Conservation (phyloP, 2,888 invertebrate genomes). For the Pollenia labialis region DNA sequence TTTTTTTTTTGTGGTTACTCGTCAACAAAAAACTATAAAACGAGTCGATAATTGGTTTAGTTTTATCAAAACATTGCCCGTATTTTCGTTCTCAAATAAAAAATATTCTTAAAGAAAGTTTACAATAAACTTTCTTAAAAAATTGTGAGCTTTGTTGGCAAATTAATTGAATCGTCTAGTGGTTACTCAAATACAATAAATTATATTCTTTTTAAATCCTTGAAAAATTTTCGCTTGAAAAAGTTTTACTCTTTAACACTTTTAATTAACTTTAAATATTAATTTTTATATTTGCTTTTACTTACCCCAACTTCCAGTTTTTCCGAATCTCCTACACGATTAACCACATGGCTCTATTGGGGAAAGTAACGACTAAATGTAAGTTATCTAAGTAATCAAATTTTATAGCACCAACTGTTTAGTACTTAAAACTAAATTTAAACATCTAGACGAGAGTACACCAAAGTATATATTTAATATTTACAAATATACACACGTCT, state of each 20-base stretch:
- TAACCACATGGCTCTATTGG: constrained; percentile 26
- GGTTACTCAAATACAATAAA: too few species aligned
- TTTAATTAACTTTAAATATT: background rate
- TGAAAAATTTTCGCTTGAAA: too few species aligned
- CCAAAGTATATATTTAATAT: background rate
- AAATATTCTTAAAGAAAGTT: too few species aligned
- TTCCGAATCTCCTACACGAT: constrained; percentile 17
- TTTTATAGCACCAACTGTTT: constrained; percentile 47
- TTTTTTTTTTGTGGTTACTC: too few species aligned
- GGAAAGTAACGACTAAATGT: constrained; percentile 15
- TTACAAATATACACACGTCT: constrained; percentile 1
- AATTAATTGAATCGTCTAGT: too few species aligned
- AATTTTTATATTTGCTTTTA: constrained; percentile 3
- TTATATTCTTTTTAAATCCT: too few species aligned
- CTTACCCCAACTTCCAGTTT: constrained; percentile 14
- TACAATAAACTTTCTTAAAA: too few species aligned
- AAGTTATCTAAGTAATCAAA: constrained; percentile 42
- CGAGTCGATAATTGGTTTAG: too few species aligned
- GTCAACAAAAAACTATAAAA: too few species aligned
- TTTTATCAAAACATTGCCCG: too few species aligned
- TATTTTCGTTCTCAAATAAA: too few species aligned
- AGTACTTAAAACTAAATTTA: constrained; percentile 45
- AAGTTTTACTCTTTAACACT: background rate
- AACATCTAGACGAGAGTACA: constrained; percentile 15
- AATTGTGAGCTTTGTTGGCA: too few species aligned